Percentiles rank a stretch among this genome's conserved stretches.
phyloP scores from a whole-genome alignment of 2,888 invertebrate genomes.

The Neoascia interrupta region DNA sequence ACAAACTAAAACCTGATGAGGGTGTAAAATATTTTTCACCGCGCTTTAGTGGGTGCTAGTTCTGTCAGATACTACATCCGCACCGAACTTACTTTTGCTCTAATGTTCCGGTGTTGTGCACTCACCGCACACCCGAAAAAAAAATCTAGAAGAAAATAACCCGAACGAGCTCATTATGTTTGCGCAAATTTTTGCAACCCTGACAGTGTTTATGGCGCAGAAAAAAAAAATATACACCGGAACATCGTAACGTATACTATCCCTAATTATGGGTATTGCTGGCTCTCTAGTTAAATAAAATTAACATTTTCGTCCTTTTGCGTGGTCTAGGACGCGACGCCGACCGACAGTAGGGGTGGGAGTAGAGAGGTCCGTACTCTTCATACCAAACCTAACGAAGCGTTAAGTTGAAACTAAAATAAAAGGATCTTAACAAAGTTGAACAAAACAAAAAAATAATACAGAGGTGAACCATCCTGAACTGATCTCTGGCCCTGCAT shows the following conservation, averaged over 20 bases:
- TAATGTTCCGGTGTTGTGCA: constrained; percentile 59
- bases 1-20: constrained; percentile 34
- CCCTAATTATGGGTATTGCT: constrained; percentile 63
- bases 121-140: constrained; percentile 7
- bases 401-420: constrained; percentile 52
- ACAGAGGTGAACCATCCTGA: not conserved
- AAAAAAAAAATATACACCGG: constrained; percentile 11
- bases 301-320: constrained; percentile 48
- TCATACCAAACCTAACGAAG: constrained; percentile 57
- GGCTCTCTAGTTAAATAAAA: constrained; percentile 49
- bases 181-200: constrained; percentile 47
- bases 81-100: constrained; percentile 17
- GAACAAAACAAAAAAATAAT: too few relatives aligned
- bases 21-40: constrained; percentile 56
- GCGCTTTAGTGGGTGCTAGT: constrained; percentile 58
- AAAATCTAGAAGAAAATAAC: not conserved
- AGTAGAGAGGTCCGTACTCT: constrained; percentile 6
- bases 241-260: too few relatives aligned
- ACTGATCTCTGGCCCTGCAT: too few relatives aligned
- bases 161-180: constrained; percentile 40
- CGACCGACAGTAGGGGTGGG: not conserved
- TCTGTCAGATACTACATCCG: constrained; percentile 30
- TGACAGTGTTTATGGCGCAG: not conserved
- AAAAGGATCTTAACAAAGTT: constrained; percentile 1
- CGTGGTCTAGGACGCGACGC: not conserved